These are phyloP conservation scores for Harpagus bidentatus DNA, from an alignment of 2,113 vertebrate species.

Conservation along the genomic window DNA sequence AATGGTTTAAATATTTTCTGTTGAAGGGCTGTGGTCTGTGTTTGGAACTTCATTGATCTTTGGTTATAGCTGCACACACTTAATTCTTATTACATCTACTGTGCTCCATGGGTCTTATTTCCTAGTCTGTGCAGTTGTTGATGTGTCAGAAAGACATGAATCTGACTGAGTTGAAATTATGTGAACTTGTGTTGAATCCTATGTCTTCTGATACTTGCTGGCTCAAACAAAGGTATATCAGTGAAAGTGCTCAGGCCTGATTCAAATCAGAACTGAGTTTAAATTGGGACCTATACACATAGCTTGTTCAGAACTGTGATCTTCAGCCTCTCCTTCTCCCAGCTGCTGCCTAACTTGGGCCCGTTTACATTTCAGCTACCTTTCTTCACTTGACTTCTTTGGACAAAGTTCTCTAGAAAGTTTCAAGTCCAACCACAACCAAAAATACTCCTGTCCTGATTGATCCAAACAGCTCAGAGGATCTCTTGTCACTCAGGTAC, in stretches of 20 bases:
- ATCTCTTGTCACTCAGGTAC: background rate
- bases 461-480: background rate
- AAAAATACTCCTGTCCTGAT: background rate
- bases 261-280: background rate
- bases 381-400: background rate
- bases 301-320: background rate
- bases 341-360: background rate
- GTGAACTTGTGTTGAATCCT: background rate
- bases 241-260: background rate
- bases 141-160: background rate
- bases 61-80: background rate
- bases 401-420: background rate
- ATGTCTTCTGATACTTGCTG: background rate
- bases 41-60: background rate
- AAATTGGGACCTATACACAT: background rate
- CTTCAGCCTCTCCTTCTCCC: background rate
- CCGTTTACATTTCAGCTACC: background rate
- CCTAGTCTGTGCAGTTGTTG: background rate
- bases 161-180: background rate
- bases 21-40: background rate
- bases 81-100: background rate
- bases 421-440: background rate
- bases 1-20: background rate
- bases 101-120: background rate
- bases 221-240: background rate